Conservation (phyloP, 2,113 vertebrate species). For the Colistium nudipinnis region DNA sequence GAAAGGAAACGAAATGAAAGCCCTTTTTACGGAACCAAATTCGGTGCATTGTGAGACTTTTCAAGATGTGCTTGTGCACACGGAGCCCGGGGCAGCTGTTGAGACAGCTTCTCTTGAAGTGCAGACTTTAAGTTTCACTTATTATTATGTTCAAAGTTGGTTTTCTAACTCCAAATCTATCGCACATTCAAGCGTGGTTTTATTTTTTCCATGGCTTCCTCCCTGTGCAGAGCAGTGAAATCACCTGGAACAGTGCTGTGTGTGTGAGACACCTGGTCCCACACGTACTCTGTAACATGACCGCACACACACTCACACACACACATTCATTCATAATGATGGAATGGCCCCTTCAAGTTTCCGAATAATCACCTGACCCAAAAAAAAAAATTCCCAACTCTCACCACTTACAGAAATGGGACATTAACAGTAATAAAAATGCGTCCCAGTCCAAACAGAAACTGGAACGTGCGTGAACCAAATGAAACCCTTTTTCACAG, state of each 20-base stretch:
- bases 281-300: not conserved
- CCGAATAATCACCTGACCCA: not conserved
- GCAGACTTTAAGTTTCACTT: too few relatives aligned
- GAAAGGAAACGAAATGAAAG: too few relatives aligned
- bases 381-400: constrained; percentile 15
- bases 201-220: too few relatives aligned
- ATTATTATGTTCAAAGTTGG: too few relatives aligned
- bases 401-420: not conserved
- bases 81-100: too few relatives aligned
- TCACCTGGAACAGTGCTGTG: not conserved
- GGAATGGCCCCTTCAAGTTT: not conserved
- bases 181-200: too few relatives aligned
- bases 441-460: constrained; percentile 6
- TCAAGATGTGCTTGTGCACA: too few relatives aligned
- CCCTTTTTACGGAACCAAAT: too few relatives aligned
- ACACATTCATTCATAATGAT: not conserved
- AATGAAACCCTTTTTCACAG: not conserved
- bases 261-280: not conserved
- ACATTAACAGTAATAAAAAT: not conserved
- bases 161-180: too few relatives aligned
- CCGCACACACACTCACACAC: not conserved
- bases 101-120: too few relatives aligned
- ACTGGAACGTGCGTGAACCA: not conserved
- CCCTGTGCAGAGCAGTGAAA: not conserved
- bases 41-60: too few relatives aligned